Evolutionary conservation across 2,888 invertebrate genomes (phyloP), one percentile per base, ranked within the genome.

Genomic region (Autographa pulchrina): DNA sequence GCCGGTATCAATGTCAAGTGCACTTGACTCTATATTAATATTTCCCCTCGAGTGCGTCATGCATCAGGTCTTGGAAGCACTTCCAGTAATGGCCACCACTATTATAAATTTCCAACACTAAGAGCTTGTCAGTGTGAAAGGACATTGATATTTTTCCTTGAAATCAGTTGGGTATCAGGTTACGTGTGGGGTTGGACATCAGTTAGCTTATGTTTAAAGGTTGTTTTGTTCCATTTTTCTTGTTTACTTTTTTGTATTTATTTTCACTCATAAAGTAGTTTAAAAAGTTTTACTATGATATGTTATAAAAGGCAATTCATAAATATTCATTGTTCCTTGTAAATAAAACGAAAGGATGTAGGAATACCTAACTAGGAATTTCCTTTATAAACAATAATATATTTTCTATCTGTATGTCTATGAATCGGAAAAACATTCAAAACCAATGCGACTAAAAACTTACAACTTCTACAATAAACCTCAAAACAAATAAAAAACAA

Each of bases 31-130:
- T 77, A 76, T 83, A 85, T 87, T 90, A 89, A 90, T 88, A 91
- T 88, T 86, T 90, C 76, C 85, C 77, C 80, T 71, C 87, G 85
- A 92, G 90, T 90, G 91, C 90, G 92, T 92, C 91, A 91, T 92
- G 90, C 91, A 90, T 94, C 91, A 91, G 83, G 74, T 82, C 82
- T 75, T 69, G 72, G 77, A 65, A 88, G 91, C 94, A 94, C 94
- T 94, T 85, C 82, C 83, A 80, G 87, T 93, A 95, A 94, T 94
- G 93, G 94, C 88, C 92, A 91, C 91, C 91, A 92, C 91, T 89
- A 93, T 94, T 94, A 94, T 94, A 94, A 92, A 94, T 94, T 93
- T 92, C 86, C 86, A 85, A 88, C 89, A 86, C 92, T 94, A 93
- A 94, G 90, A 93, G 93, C 90, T 83, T 93, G 94, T 92, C 93